phyloP scores from a whole-genome alignment of 2,888 invertebrate genomes.

The Yponomeuta sedellus region DNA sequence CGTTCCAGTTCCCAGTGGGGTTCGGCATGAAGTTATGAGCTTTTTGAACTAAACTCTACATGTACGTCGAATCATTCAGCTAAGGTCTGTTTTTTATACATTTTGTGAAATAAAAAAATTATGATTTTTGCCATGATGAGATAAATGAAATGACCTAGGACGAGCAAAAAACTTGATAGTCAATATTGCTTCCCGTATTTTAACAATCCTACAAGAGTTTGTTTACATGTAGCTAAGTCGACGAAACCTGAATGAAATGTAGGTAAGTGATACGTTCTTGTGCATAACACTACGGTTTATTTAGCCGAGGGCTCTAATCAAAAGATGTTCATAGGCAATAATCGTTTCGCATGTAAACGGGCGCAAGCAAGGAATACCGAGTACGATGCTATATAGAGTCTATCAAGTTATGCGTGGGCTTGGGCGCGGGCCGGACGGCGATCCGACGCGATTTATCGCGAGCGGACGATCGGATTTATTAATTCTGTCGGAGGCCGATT shows the following conservation, averaged over 20 bases:
- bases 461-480: slow-evolving; percentile 59
- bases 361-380: background rate
- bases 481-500: slow-evolving; percentile 62
- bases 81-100: too few species aligned
- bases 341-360: background rate
- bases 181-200: too few species aligned
- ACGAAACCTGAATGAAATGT: too few species aligned
- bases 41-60: slow-evolving; percentile 3
- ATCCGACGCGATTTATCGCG: slow-evolving; percentile 46
- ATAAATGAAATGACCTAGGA: too few species aligned
- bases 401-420: slow-evolving; percentile 31
- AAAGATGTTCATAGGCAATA: background rate
- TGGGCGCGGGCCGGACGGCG: slow-evolving; percentile 38
- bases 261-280: too few species aligned
- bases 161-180: too few species aligned
- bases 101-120: too few species aligned
- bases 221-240: too few species aligned
- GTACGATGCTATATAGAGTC: background rate
- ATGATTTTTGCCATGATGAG: too few species aligned
- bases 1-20: slow-evolving; percentile 15
- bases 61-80: background rate
- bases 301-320: background rate
- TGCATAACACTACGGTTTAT: background rate
- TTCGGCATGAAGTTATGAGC: slow-evolving; percentile 9
- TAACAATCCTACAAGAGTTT: too few species aligned